Conservation (phyloP, 2,797 vertebrate genomes). For the Tokudaia muenninki region DNA sequence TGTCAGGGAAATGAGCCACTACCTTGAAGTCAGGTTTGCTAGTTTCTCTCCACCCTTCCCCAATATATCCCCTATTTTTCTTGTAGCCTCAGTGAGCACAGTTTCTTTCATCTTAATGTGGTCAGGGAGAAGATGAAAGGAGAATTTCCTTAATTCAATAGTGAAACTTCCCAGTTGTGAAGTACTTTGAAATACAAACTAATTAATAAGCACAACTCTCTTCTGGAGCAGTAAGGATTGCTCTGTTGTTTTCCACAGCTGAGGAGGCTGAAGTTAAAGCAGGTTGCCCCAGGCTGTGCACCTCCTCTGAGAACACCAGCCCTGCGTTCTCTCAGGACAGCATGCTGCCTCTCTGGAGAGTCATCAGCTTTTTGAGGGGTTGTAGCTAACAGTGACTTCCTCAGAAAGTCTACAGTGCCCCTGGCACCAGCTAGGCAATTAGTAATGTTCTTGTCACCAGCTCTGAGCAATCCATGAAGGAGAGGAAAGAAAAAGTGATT, state of each 20-base stretch:
- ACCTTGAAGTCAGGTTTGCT: constrained; percentile 61
- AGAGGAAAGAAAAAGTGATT: constrained; percentile 66
- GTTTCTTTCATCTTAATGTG: constrained; percentile 75
- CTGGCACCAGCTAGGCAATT: constrained; percentile 69
- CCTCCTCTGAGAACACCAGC: constrained; percentile 3
- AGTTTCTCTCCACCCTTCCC: constrained; percentile 17
- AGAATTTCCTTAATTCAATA: constrained; percentile 75
- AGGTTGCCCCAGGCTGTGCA: constrained; percentile 70
- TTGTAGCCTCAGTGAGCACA: constrained; percentile 75
- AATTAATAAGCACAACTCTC: constrained; percentile 79
- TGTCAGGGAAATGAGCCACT: constrained; percentile 74
- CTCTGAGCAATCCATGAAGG: constrained; percentile 68
- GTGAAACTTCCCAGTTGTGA: constrained; percentile 76
- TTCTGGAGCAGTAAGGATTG: constrained; percentile 38
- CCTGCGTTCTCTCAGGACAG: constrained; percentile 51
- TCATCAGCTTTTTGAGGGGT: constrained; percentile 44
- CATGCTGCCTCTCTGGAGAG: constrained; percentile 59
- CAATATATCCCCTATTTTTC: constrained; percentile 45
- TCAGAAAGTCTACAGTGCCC: constrained; percentile 47
- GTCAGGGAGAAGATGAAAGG: constrained; percentile 62
- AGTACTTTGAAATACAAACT: constrained; percentile 79
- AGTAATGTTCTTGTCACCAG: constrained; percentile 77
- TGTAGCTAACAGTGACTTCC: constrained; percentile 65
- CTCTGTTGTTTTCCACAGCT: constrained; percentile 75
- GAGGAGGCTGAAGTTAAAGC: constrained; percentile 73